Conservation (phyloP, 2,797 vertebrate species). For the Kryptopterus vitreolus region DNA sequence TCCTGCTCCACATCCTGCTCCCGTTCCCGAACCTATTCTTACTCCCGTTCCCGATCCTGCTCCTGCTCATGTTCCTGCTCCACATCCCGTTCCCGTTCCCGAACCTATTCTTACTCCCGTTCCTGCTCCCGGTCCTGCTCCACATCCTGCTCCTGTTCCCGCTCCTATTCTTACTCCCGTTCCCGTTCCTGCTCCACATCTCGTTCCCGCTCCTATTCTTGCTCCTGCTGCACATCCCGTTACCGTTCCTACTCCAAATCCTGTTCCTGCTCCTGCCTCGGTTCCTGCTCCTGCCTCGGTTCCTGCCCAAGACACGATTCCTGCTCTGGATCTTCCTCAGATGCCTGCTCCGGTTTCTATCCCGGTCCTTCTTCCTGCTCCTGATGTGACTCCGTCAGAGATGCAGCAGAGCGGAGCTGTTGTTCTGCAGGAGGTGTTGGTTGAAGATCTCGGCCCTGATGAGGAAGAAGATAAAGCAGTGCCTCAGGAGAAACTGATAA, state of each 20-base stretch:
- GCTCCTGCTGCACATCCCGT: background rate
- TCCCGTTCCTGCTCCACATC: slow-evolving; percentile 7
- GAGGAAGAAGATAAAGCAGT: slow-evolving; percentile 54
- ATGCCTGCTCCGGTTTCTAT: slow-evolving; percentile 13
- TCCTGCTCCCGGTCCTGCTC: slow-evolving; percentile 16
- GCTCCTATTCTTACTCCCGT: background rate
- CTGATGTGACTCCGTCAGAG: background rate
- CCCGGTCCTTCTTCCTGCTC: background rate
- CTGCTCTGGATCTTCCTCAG: slow-evolving; percentile 11
- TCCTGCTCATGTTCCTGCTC: background rate
- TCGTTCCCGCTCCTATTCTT: background rate
- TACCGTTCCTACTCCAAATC: background rate
- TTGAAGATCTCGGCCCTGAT: slow-evolving; percentile 71
- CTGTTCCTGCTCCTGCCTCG: background rate
- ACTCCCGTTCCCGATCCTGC: background rate
- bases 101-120: background rate
- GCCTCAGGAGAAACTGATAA: slow-evolving; percentile 49
- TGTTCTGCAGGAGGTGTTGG: slow-evolving; percentile 58
- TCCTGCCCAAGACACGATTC: slow-evolving; percentile 18
- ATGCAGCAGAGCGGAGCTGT: slow-evolving; percentile 47
- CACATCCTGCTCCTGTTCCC: slow-evolving; percentile 5
- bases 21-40: background rate
- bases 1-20: slow-evolving; percentile 5
- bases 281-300: background rate
- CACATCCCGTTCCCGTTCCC: slow-evolving; percentile 5